These are phyloP conservation scores for Hypsibius dujardini DNA, from an alignment of 1,140 invertebrate genomes.

Conservation along the genomic window DNA sequence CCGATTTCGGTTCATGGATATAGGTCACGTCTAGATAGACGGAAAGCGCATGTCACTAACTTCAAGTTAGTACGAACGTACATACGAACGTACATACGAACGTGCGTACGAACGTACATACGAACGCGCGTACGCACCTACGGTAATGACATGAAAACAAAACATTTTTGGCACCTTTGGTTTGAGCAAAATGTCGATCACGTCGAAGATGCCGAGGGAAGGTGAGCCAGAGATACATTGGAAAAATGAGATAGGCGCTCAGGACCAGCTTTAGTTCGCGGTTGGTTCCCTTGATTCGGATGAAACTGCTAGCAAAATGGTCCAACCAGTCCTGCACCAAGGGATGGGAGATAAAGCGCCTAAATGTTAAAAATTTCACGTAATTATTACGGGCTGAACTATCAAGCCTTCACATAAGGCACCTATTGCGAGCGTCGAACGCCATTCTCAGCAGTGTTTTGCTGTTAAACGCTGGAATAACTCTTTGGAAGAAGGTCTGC, in stretches of 20 bases:
- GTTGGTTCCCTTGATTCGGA: background rate
- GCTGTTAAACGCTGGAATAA: background rate
- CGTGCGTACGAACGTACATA: too few relatives aligned
- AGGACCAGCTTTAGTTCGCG: background rate
- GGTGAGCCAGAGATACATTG: conserved; percentile 1
- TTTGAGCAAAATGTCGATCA: too few relatives aligned
- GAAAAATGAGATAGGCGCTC: background rate
- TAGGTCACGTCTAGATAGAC: too few relatives aligned
- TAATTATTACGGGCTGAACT: background rate
- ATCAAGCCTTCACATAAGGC: background rate
- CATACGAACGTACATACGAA: too few relatives aligned
- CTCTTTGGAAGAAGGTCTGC: background rate
- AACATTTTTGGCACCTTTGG: too few relatives aligned
- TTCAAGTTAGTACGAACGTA: too few relatives aligned
- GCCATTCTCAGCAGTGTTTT: conserved; percentile 8
- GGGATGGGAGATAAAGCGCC: background rate
- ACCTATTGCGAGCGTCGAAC: background rate
- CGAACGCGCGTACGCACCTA: too few relatives aligned
- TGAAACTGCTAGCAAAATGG: background rate
- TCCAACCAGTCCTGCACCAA: conserved; percentile 11
- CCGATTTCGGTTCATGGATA: too few relatives aligned
- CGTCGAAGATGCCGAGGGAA: background rate
- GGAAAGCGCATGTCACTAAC: too few relatives aligned
- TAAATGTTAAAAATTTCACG: background rate
- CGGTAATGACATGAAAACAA: too few relatives aligned